These are phyloP conservation scores for Stomatorhinus walkeri DNA, from an alignment of 2,797 vertebrate genomes.

Conservation along the genomic window DNA sequence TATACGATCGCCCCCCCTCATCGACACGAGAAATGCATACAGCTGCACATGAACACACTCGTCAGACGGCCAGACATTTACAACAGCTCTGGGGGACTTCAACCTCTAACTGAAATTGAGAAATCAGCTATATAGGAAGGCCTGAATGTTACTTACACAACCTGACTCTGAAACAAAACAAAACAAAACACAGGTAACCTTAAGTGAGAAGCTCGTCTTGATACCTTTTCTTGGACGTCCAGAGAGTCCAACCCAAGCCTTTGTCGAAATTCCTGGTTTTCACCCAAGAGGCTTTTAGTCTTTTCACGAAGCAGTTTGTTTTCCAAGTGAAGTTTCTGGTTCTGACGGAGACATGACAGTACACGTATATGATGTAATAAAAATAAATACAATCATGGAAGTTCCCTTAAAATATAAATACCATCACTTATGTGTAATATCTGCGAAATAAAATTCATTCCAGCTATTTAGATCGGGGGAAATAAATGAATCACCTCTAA, in stretches of 20 bases:
- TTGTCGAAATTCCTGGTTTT: conserved; percentile 84
- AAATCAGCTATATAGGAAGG: neutral
- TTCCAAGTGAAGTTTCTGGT: conserved; percentile 83
- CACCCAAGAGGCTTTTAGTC: conserved; percentile 62
- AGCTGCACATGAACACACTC: neutral
- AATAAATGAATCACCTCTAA: conserved; percentile 65
- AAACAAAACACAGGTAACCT: neutral
- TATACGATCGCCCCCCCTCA: neutral
- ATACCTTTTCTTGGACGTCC: conserved; percentile 63
- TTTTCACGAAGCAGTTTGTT: conserved; percentile 79
- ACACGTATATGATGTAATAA: conserved; percentile 60
- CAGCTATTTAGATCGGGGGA: neutral
- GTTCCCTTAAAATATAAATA: neutral
- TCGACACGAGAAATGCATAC: neutral
- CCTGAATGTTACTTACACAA: neutral
- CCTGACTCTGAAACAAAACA: neutral
- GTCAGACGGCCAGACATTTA: neutral
- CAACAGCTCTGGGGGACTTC: neutral
- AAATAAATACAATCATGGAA: neutral
- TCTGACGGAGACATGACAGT: conserved; percentile 56
- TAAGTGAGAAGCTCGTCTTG: neutral
- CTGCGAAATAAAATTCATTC: neutral
- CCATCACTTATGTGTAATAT: neutral
- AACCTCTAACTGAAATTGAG: neutral
- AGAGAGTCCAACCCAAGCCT: conserved; percentile 75